Evolutionary conservation across 2,888 invertebrate genomes (phyloP).

Genomic region (Tenthredo mesomela): DNA sequence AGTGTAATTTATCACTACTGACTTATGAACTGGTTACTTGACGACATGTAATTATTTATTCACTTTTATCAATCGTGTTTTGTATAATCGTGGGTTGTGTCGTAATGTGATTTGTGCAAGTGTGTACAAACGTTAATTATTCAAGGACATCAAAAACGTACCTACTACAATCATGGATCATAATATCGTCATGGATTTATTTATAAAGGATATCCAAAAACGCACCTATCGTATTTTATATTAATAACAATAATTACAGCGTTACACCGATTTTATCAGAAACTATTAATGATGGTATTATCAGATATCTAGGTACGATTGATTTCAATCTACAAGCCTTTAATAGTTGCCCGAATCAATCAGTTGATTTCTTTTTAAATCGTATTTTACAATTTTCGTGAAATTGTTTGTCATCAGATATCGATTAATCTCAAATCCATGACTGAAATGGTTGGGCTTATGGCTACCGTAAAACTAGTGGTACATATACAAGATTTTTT

Average conservation of each 20-base stretch:
- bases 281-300: not conserved
- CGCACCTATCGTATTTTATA: not conserved
- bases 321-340: conserved; percentile 1
- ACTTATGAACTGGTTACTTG: conserved; percentile 76
- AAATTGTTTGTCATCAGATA: conserved; percentile 40
- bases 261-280: not conserved
- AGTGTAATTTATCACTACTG: conserved; percentile 71
- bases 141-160: conserved; percentile 51
- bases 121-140: conserved; percentile 74
- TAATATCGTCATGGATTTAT: conserved; percentile 40
- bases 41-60: conserved; percentile 70
- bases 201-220: conserved; percentile 21
- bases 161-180: conserved; percentile 49
- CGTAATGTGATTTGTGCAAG: conserved; percentile 74
- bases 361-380: not conserved
- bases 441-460: conserved; percentile 73
- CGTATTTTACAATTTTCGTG: conserved; percentile 15
- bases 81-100: conserved; percentile 53
- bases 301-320: not conserved
- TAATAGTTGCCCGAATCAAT: not conserved
- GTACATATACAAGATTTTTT: conserved; percentile 73
- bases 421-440: conserved; percentile 67
- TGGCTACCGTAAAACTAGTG: conserved; percentile 67
- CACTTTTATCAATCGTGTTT: conserved; percentile 53
- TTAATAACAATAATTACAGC: not conserved